phyloP scores from a whole-genome alignment of 2,888 invertebrate species.

The Ptilodon capucinus region DNA sequence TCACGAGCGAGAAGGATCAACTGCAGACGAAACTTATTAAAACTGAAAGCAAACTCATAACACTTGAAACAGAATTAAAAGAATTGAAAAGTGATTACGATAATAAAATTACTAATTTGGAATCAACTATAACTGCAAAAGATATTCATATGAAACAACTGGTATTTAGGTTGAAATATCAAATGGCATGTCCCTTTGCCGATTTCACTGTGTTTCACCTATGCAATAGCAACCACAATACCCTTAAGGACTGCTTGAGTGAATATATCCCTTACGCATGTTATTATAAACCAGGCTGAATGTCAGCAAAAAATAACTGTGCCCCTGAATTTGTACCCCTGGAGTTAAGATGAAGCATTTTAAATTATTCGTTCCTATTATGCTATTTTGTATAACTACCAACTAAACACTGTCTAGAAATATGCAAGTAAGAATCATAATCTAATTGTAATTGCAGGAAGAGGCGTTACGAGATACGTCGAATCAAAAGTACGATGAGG shows the following conservation, averaged over 20 bases:
- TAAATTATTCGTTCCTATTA: neutral
- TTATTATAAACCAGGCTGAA: neutral
- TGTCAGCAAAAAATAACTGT: neutral
- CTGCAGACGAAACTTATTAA: constrained; percentile 70
- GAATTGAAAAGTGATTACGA: constrained; percentile 82
- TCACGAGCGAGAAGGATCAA: constrained; percentile 73
- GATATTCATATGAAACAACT: constrained; percentile 84
- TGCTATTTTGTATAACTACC: neutral
- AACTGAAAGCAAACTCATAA: constrained; percentile 72
- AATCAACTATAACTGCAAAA: constrained; percentile 82
- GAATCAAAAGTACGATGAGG: constrained; percentile 73
- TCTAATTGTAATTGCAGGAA: constrained; percentile 49
- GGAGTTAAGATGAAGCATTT: neutral
- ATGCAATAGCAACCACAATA: neutral
- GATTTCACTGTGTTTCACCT: neutral
- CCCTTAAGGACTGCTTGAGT: neutral
- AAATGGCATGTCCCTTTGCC: constrained; percentile 30
- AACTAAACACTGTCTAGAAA: no score
- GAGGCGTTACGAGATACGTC: constrained; percentile 70
- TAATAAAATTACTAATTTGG: constrained; percentile 82
- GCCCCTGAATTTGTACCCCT: neutral
- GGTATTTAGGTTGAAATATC: constrained; percentile 59
- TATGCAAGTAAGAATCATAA: neutral
- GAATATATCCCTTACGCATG: neutral
- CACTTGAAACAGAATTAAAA: constrained; percentile 76